Evolutionary conservation across 2,888 invertebrate genomes (phyloP).

Genomic region (Amphipyra tragopoginis): DNA sequence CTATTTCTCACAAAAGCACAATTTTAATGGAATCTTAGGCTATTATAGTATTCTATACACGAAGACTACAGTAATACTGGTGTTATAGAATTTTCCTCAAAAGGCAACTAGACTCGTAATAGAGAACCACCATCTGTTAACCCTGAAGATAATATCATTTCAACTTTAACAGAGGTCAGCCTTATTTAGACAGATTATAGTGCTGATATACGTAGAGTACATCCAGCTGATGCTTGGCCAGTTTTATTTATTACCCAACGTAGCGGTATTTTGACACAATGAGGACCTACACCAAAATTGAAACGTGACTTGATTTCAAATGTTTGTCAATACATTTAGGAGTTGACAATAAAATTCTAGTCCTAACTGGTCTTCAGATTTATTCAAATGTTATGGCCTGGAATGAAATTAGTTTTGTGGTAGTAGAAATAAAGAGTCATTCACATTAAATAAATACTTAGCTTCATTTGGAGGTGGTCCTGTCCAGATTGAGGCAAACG

Average conservation of each 20-base stretch:
- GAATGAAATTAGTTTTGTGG: slow-evolving; percentile 12
- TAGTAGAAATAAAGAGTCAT: slow-evolving; percentile 20
- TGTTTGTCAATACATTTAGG: slow-evolving; percentile 20
- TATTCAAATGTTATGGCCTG: slow-evolving; percentile 40
- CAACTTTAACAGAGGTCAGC: slow-evolving; percentile 43
- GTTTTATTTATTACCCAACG: slow-evolving; percentile 49
- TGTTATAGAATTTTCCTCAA: slow-evolving; percentile 45
- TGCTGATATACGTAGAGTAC: slow-evolving; percentile 33
- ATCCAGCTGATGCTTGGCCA: slow-evolving; percentile 39
- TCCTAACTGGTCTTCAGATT: slow-evolving; percentile 43
- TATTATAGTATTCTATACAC: slow-evolving; percentile 38
- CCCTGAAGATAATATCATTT: slow-evolving; percentile 29
- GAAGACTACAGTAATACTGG: slow-evolving; percentile 35
- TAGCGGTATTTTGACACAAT: slow-evolving; percentile 53
- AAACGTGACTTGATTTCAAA: slow-evolving; percentile 57
- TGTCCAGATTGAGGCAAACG: background rate
- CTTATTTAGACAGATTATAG: slow-evolving; percentile 37
- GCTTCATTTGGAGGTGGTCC: slow-evolving; percentile 5
- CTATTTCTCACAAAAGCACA: slow-evolving; percentile 4
- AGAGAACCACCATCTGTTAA: slow-evolving; percentile 29
- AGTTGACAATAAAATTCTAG: slow-evolving; percentile 34
- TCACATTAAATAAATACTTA: slow-evolving; percentile 9
- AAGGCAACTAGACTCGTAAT: slow-evolving; percentile 40
- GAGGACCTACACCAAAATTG: slow-evolving; percentile 54
- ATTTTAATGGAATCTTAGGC: slow-evolving; percentile 7